phyloP scores from a whole-genome alignment of 2,113 vertebrate genomes.

The Symphodus melops region DNA sequence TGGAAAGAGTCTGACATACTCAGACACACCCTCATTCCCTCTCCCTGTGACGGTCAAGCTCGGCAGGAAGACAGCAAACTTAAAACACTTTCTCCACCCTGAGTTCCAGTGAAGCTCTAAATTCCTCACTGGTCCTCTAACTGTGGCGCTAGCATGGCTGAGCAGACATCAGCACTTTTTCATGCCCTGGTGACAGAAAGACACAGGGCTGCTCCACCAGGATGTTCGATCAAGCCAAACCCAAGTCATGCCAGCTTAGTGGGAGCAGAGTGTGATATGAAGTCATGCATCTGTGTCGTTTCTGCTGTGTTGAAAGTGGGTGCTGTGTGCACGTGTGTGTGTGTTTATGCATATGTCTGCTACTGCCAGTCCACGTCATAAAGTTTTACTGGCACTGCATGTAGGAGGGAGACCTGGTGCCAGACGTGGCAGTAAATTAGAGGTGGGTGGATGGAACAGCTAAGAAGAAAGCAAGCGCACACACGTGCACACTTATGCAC shows the following conservation, averaged over 20 bases:
- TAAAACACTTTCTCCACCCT: constrained; percentile 53
- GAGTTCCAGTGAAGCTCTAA: constrained; percentile 67
- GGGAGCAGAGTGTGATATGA: constrained; percentile 28
- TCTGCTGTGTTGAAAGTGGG: constrained; percentile 13
- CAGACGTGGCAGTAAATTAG: constrained; percentile 69
- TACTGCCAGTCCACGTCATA: constrained; percentile 64
- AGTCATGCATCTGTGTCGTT: constrained; percentile 24
- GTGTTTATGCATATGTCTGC: neutral
- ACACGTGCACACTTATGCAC: neutral
- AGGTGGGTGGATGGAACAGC: constrained; percentile 32
- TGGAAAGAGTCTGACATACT: constrained; percentile 37
- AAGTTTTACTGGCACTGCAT: constrained; percentile 76
- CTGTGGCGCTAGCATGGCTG: constrained; percentile 51
- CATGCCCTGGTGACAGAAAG: constrained; percentile 69
- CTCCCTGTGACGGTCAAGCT: constrained; percentile 32
- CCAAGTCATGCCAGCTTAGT: constrained; percentile 36
- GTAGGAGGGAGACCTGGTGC: constrained; percentile 63
- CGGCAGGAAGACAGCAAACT: constrained; percentile 38
- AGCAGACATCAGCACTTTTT: constrained; percentile 71
- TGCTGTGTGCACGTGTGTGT: neutral
- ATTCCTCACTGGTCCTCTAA: constrained; percentile 78
- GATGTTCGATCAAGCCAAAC: constrained; percentile 10
- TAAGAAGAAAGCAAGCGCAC: neutral
- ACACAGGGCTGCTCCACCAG: constrained; percentile 45
- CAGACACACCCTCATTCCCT: constrained; percentile 50